phyloP scores from a whole-genome alignment of 2,888 invertebrate species.

The Eupelmus urozonus region DNA sequence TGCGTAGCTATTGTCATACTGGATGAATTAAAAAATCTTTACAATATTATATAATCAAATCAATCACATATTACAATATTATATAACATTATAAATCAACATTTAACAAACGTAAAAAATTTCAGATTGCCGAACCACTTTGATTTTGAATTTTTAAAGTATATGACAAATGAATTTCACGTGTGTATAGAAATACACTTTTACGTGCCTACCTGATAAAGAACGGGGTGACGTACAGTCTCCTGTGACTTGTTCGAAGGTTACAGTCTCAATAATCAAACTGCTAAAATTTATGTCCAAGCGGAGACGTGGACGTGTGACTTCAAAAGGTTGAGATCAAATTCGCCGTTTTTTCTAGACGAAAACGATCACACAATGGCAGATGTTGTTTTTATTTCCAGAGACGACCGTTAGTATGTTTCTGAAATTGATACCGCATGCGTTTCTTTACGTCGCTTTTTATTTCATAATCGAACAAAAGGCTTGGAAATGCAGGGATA shows the following conservation, averaged over 20 bases:
- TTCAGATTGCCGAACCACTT: too few relatives aligned
- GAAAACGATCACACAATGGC: conserved; percentile 43
- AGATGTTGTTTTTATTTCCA: conserved; percentile 35
- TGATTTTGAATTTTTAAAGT: too few relatives aligned
- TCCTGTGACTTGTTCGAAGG: neutral
- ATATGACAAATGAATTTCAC: neutral
- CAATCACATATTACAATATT: too few relatives aligned
- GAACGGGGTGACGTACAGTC: conserved; percentile 6
- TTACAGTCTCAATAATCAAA: conserved; percentile 30
- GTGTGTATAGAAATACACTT: neutral
- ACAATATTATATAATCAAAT: too few relatives aligned
- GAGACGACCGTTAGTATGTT: conserved; percentile 45
- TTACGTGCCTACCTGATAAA: neutral
- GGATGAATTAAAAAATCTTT: too few relatives aligned
- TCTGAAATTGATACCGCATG: conserved; percentile 49
- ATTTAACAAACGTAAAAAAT: too few relatives aligned
- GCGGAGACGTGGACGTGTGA: conserved; percentile 16
- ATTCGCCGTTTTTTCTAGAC: conserved; percentile 27
- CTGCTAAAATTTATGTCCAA: conserved; percentile 37
- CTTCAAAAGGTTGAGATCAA: conserved; percentile 47
- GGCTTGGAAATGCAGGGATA: conserved; percentile 29
- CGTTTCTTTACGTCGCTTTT: conserved; percentile 8
- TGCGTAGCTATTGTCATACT: too few relatives aligned
- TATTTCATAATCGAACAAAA: conserved; percentile 36
- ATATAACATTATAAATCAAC: too few relatives aligned